phyloP scores from a whole-genome alignment of 2,113 vertebrate genomes.

The Calidris pugnax region DNA sequence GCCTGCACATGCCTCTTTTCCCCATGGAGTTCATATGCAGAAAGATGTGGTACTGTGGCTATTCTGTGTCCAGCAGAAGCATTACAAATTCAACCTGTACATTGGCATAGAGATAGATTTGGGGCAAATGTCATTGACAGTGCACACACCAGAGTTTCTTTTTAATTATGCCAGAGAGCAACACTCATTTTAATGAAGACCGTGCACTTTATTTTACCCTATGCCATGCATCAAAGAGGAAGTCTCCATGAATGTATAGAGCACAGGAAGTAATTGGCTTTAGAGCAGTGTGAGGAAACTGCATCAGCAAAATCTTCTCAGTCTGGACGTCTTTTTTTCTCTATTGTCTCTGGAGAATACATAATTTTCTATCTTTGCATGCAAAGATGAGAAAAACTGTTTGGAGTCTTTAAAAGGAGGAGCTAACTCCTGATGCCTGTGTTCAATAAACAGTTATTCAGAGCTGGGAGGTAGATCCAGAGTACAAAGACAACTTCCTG shows the following conservation, averaged over 20 bases:
- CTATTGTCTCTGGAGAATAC: background rate
- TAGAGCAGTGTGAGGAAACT: background rate
- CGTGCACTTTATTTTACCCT: background rate
- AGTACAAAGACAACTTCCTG: background rate
- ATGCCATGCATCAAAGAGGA: background rate
- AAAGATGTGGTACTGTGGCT: background rate
- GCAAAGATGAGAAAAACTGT: background rate
- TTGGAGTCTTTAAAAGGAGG: background rate
- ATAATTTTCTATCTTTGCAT: background rate
- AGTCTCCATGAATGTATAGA: background rate
- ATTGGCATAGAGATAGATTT: background rate
- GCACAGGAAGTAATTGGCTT: background rate
- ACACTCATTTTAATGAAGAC: background rate
- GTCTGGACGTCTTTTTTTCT: background rate
- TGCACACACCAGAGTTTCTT: background rate
- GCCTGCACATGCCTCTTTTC: background rate
- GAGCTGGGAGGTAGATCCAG: background rate
- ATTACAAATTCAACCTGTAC: background rate
- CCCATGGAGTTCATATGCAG: background rate
- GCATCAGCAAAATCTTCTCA: conserved; percentile 31
- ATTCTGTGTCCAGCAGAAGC: background rate
- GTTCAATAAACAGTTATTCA: background rate
- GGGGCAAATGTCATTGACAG: background rate
- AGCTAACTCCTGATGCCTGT: background rate
- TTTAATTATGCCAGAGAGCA: background rate